phyloP scores from a whole-genome alignment of 2,888 invertebrate genomes.

The Tineola bisselliella region DNA sequence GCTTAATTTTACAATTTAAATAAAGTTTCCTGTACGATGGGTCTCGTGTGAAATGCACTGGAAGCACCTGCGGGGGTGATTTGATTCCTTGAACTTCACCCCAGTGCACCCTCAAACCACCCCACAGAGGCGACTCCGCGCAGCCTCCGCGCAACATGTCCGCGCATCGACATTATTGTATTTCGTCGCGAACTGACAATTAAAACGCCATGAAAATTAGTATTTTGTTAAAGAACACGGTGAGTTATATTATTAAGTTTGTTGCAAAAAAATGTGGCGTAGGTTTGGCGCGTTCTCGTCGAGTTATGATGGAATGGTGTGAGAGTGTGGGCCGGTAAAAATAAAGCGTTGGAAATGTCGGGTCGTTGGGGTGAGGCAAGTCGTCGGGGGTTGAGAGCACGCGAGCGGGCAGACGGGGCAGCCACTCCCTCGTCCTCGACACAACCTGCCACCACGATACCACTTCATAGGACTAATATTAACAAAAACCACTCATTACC shows the following conservation, averaged over 20 bases:
- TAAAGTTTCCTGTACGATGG: not conserved
- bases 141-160: conserved; percentile 30
- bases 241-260: not conserved
- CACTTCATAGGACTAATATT: not conserved
- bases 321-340: conserved; percentile 61
- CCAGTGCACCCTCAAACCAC: conserved; percentile 33
- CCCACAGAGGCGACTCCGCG: conserved; percentile 21
- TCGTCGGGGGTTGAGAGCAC: conserved; percentile 63
- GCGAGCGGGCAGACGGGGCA: not conserved
- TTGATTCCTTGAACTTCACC: conserved; percentile 13
- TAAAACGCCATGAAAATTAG: conserved; percentile 51
- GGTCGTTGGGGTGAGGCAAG: conserved; percentile 62
- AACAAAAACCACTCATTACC: not conserved
- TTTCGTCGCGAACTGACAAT: conserved; percentile 41
- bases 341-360: conserved; percentile 53
- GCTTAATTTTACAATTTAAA: too few species aligned
- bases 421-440: not conserved
- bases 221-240: not conserved
- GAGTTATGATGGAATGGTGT: conserved; percentile 39
- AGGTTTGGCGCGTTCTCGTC: not conserved
- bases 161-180: conserved; percentile 32
- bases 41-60: not conserved
- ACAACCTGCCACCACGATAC: not conserved
- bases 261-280: not conserved
- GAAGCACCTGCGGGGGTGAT: not conserved